Evolutionary conservation across 2,888 invertebrate genomes (phyloP).

Genomic region (Stramonita haemastoma): DNA sequence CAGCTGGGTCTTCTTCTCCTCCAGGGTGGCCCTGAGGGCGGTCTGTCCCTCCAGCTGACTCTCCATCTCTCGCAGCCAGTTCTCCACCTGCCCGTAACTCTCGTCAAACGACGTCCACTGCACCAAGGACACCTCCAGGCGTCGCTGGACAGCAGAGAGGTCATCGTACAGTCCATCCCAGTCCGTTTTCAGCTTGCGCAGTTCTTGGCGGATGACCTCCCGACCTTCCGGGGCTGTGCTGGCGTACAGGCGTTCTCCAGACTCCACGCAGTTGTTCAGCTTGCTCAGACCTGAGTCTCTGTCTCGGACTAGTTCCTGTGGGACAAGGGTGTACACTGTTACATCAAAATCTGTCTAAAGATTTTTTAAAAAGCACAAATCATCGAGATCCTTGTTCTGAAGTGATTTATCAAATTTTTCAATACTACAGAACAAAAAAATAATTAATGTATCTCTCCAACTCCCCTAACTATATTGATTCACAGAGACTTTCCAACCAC

Average conservation of each 20-base stretch:
- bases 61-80: constrained; percentile 88
- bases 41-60: constrained; percentile 87
- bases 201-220: constrained; percentile 90
- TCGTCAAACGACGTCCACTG: constrained; percentile 97
- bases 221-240: constrained; percentile 94
- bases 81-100: constrained; percentile 85
- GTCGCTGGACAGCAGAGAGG: constrained; percentile 89
- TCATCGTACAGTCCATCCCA: constrained; percentile 93
- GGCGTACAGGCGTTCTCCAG: constrained; percentile 93
- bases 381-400: too few species aligned
- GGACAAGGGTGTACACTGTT: constrained; percentile 23
- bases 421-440: too few species aligned
- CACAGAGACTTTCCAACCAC: too few species aligned
- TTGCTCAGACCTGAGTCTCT: constrained; percentile 90
- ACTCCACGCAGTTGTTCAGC: constrained; percentile 85
- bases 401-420: too few species aligned
- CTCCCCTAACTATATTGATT: too few species aligned
- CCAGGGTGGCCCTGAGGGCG: constrained; percentile 89
- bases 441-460: too few species aligned
- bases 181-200: constrained; percentile 87
- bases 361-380: too few species aligned
- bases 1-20: constrained; percentile 91
- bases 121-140: constrained; percentile 90
- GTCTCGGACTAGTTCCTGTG: constrained; percentile 81
- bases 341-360: too few species aligned